Evolutionary conservation across 2,888 invertebrate species (phyloP).

Genomic region (Neelides folsomi): DNA sequence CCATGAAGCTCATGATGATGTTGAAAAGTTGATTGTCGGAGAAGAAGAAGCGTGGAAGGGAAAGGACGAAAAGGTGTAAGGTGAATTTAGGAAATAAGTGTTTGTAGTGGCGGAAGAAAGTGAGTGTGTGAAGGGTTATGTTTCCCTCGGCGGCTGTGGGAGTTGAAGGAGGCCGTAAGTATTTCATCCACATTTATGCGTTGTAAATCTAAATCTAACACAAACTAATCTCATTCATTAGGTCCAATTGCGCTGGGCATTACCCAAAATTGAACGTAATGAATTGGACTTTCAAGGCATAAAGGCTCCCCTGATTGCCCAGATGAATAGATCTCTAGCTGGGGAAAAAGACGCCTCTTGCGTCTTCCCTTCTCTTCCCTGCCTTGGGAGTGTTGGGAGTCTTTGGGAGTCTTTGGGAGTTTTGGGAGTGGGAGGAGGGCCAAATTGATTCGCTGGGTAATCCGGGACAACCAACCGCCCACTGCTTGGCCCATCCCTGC

Average conservation of each 20-base stretch:
- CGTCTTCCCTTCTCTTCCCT: slow-evolving; percentile 4
- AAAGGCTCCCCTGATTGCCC: slow-evolving; percentile 33
- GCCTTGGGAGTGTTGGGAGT: not conserved
- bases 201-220: slow-evolving; percentile 34
- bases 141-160: not conserved
- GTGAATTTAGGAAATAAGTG: too few relatives aligned
- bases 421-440: slow-evolving; percentile 13
- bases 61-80: too few relatives aligned
- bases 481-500: slow-evolving; percentile 30
- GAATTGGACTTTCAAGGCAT: slow-evolving; percentile 34
- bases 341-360: slow-evolving; percentile 16
- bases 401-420: not conserved
- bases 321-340: slow-evolving; percentile 34
- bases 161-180: not conserved
- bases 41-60: too few relatives aligned
- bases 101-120: too few relatives aligned
- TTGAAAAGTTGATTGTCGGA: too few relatives aligned
- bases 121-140: not conserved
- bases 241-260: slow-evolving; percentile 33
- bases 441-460: slow-evolving; percentile 33
- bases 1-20: too few relatives aligned
- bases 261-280: slow-evolving; percentile 34
- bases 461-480: slow-evolving; percentile 28
- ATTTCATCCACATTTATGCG: slow-evolving; percentile 29
- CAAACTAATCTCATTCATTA: slow-evolving; percentile 35